These are phyloP conservation scores for Pseudococcus jackbeardsleyi DNA, from an alignment of 2,888 invertebrate genomes.

Conservation along the genomic window DNA sequence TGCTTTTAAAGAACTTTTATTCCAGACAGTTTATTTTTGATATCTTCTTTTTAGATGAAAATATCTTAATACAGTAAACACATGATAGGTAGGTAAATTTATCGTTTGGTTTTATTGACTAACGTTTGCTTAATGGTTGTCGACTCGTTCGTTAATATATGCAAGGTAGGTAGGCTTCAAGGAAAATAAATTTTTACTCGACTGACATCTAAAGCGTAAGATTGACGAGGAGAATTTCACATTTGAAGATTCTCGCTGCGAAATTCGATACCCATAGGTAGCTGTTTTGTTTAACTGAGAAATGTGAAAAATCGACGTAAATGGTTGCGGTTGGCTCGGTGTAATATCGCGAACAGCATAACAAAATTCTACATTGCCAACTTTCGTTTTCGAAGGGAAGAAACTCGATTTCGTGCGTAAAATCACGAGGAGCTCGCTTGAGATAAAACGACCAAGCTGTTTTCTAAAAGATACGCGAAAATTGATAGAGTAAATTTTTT, in stretches of 20 bases:
- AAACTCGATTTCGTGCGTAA: constrained; percentile 26
- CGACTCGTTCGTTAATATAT: neutral
- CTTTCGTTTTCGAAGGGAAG: neutral
- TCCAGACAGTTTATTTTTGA: constrained; percentile 15
- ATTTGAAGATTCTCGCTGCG: neutral
- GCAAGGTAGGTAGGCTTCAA: neutral
- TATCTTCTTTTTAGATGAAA: constrained; percentile 20
- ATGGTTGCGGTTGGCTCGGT: neutral
- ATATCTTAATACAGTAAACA: neutral
- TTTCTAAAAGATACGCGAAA: neutral
- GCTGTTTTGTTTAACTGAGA: neutral
- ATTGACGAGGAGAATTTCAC: neutral
- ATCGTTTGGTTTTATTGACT: constrained; percentile 7
- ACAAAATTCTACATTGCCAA: neutral
- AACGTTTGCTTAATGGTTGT: neutral
- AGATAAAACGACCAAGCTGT: neutral
- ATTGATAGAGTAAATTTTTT: constrained; percentile 37
- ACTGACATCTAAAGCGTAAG: neutral
- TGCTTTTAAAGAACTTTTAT: constrained; percentile 41
- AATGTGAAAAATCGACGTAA: neutral
- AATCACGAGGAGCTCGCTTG: neutral
- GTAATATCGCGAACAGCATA: neutral
- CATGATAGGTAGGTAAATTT: neutral
- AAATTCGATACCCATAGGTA: neutral
- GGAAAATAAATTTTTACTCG: neutral